Evolutionary conservation across 2,888 invertebrate species (phyloP).

Genomic region (Tenthredo notha): DNA sequence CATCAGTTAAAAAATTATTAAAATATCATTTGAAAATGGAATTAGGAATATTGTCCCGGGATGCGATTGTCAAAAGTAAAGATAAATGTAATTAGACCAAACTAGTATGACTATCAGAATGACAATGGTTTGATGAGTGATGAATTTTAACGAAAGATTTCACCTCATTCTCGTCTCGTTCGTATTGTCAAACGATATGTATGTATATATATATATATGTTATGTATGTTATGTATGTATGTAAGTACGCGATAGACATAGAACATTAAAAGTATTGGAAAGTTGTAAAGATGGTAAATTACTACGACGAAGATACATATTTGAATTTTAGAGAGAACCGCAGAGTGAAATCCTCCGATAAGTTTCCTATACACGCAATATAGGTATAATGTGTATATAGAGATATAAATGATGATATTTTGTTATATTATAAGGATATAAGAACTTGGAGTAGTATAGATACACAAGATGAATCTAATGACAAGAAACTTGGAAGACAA

Average conservation of each 20-base stretch:
- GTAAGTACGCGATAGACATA: slow-evolving; percentile 14
- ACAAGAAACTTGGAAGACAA: neutral
- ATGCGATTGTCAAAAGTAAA: neutral
- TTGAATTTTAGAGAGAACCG: slow-evolving; percentile 37
- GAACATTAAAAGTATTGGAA: slow-evolving; percentile 30
- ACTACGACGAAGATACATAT: neutral
- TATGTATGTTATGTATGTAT: neutral
- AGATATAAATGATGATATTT: neutral
- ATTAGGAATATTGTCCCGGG: neutral
- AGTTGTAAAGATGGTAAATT: slow-evolving; percentile 24
- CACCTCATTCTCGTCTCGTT: slow-evolving; percentile 26
- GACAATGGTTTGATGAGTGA: neutral
- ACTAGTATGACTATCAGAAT: neutral
- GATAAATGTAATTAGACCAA: neutral
- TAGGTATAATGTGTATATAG: neutral
- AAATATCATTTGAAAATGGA: neutral
- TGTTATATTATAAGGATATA: neutral
- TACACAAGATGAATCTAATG: slow-evolving; percentile 8
- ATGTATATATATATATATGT: neutral
- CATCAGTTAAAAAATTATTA: neutral
- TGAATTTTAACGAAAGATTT: slow-evolving; percentile 30
- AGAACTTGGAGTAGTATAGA: neutral
- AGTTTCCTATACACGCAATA: neutral
- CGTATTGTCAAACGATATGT: slow-evolving; percentile 4
- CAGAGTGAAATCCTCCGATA: slow-evolving; percentile 26